phyloP scores from a whole-genome alignment of 2,888 invertebrate genomes.

The Norana najaformis region DNA sequence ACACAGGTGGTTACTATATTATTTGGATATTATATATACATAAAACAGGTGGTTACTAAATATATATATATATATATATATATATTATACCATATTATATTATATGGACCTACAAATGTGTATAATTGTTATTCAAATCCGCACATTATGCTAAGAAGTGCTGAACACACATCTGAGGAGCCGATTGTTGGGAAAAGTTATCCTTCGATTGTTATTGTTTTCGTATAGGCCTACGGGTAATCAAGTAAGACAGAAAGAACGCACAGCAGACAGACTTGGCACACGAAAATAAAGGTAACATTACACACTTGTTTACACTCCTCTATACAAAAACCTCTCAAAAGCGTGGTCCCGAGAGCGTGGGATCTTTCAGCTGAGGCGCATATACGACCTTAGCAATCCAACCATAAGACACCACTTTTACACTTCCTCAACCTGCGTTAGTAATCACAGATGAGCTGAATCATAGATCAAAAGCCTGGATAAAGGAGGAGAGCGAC shows the following conservation, averaged over 20 bases:
- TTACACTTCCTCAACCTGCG: neutral
- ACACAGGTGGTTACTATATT: no score
- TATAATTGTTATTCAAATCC: neutral
- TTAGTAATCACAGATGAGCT: neutral
- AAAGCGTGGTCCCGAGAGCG: neutral
- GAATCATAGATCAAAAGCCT: no score
- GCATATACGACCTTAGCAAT: neutral
- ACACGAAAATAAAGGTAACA: no score
- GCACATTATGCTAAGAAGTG: neutral
- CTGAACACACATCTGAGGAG: neutral
- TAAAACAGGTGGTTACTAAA: no score
- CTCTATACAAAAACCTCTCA: neutral
- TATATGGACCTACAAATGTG: neutral
- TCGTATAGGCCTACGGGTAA: neutral
- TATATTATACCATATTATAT: no score
- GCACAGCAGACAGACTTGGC: neutral
- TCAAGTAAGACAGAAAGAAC: neutral
- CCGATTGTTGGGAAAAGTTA: neutral
- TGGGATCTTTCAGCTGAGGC: neutral
- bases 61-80: no score
- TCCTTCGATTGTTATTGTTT: neutral
- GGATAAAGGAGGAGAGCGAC: no score
- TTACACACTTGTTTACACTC: no score
- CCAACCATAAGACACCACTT: neutral
- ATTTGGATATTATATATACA: no score